These are phyloP conservation scores for Oscheius onirici DNA, from an alignment of 2,888 invertebrate genomes.

Conservation along the genomic window DNA sequence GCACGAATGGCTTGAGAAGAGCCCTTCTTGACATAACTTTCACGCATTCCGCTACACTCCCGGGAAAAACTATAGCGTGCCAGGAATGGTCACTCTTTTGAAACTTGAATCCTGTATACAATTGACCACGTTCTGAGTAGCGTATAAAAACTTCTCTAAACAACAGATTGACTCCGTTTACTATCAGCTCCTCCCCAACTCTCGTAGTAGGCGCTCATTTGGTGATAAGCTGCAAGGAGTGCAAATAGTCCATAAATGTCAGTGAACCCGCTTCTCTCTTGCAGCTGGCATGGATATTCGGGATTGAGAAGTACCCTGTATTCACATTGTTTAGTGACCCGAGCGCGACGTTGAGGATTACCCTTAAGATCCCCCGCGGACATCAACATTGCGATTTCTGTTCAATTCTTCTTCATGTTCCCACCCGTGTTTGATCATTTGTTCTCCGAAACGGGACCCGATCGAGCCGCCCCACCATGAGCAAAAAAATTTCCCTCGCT, in stretches of 20 bases:
- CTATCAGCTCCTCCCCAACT: slow-evolving; percentile 4
- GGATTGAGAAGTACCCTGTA: slow-evolving; percentile 21
- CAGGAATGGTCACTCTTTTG: background rate
- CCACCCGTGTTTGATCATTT: background rate
- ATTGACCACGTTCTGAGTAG: background rate
- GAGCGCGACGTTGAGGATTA: slow-evolving; percentile 30
- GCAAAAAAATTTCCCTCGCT: background rate
- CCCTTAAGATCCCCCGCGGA: slow-evolving; percentile 31
- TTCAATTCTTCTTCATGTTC: background rate
- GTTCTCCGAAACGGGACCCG: background rate
- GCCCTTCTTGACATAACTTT: slow-evolving; percentile 25
- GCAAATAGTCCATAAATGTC: slow-evolving; percentile 9
- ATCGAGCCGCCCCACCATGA: no score
- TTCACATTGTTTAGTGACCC: slow-evolving; percentile 36
- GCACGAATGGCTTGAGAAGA: slow-evolving; percentile 9
- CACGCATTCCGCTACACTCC: background rate
- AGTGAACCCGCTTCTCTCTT: slow-evolving; percentile 1
- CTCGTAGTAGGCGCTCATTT: background rate
- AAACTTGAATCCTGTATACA: slow-evolving; percentile 18
- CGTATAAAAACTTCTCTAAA: slow-evolving; percentile 16
- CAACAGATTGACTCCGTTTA: background rate
- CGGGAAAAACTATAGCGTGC: slow-evolving; percentile 2
- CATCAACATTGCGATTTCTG: slow-evolving; percentile 15
- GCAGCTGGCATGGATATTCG: slow-evolving; percentile 13
- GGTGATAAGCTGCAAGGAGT: background rate